Conservation (phyloP, 2,113 vertebrate species). For the Ovis canadensis region DNA sequence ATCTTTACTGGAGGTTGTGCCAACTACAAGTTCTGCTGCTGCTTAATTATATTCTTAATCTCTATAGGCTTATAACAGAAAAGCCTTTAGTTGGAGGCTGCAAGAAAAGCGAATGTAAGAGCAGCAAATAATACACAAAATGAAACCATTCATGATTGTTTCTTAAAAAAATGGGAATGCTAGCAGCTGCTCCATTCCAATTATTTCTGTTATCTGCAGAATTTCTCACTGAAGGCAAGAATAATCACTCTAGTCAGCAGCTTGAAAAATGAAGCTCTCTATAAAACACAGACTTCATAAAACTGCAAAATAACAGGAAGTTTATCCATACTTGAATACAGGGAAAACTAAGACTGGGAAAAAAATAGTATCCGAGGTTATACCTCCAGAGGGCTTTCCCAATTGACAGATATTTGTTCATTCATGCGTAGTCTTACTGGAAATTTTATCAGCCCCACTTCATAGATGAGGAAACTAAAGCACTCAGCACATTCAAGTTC, state of each 20-base stretch:
- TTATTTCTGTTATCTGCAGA: constrained; percentile 73
- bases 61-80: constrained; percentile 51
- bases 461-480: not conserved
- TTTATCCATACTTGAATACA: not conserved
- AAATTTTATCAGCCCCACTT: not conserved
- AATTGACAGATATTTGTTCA: not conserved
- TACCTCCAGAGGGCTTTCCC: not conserved
- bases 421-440: not conserved
- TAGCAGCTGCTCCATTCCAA: constrained; percentile 54
- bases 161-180: constrained; percentile 51
- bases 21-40: constrained; percentile 24
- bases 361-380: not conserved
- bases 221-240: constrained; percentile 56
- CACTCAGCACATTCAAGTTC: not conserved
- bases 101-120: constrained; percentile 63
- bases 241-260: constrained; percentile 59
- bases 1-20: not conserved
- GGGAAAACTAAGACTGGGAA: not conserved
- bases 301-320: constrained; percentile 24
- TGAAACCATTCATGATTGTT: constrained; percentile 75
- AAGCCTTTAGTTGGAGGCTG: constrained; percentile 61
- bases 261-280: constrained; percentile 35
- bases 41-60: constrained; percentile 55
- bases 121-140: constrained; percentile 66
- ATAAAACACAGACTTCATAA: constrained; percentile 3